These are phyloP conservation scores for Hystrix cristata DNA, from an alignment of 2,113 vertebrate species.

Conservation along the genomic window DNA sequence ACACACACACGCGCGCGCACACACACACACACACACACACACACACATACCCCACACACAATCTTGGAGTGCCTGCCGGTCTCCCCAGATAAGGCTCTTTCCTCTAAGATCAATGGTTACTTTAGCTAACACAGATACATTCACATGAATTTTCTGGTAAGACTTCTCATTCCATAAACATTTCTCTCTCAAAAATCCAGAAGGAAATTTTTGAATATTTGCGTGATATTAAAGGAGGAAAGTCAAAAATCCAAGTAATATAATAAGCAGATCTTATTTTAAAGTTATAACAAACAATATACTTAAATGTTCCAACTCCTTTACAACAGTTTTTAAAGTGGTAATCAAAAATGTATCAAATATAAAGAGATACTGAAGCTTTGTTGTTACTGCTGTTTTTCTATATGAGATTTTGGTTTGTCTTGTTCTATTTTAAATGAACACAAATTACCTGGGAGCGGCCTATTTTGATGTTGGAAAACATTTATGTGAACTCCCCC, in stretches of 20 bases:
- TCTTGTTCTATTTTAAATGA: slow-evolving; percentile 45
- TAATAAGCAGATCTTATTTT: slow-evolving; percentile 26
- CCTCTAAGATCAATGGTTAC: background rate
- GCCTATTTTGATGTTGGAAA: background rate
- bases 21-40: background rate
- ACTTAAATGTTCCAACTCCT: slow-evolving; percentile 41
- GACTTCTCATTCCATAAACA: background rate
- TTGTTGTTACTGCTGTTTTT: background rate
- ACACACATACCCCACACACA: background rate
- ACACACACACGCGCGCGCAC: background rate
- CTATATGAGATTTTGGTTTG: slow-evolving; percentile 27
- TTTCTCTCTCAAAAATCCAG: slow-evolving; percentile 45
- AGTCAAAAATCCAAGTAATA: background rate
- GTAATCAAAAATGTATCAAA: background rate
- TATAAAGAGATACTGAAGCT: background rate
- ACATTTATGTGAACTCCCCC: background rate
- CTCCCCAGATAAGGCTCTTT: background rate
- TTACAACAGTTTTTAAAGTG: background rate
- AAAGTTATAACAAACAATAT: background rate
- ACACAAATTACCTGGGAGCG: slow-evolving; percentile 40
- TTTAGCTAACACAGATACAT: slow-evolving; percentile 12
- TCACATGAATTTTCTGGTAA: slow-evolving; percentile 20
- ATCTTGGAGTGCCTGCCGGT: slow-evolving; percentile 33
- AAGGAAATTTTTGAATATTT: slow-evolving; percentile 54
- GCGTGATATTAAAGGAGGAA: slow-evolving; percentile 25